phyloP scores from a whole-genome alignment of 1,140 invertebrate species.

The Plodia interpunctella region DNA sequence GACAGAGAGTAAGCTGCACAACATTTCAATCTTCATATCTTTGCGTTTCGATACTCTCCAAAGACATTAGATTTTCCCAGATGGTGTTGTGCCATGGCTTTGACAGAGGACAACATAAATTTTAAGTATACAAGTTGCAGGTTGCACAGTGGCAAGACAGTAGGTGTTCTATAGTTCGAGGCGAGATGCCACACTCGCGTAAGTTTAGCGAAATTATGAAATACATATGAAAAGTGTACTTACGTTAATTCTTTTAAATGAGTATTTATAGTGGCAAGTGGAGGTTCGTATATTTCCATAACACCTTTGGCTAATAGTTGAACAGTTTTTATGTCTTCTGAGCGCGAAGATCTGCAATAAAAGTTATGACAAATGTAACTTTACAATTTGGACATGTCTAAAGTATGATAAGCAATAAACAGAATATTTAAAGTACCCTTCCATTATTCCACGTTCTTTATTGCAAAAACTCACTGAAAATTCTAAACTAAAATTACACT shows the following conservation, averaged over 20 bases:
- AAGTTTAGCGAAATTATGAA: too few relatives aligned
- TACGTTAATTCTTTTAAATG: constrained; percentile 68
- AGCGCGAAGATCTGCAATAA: constrained; percentile 26
- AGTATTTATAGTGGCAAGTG: constrained; percentile 57
- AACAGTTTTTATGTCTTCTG: constrained; percentile 50
- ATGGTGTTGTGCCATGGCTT: too few relatives aligned
- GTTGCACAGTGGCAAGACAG: too few relatives aligned
- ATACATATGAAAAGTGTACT: constrained; percentile 16
- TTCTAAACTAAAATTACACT: neutral
- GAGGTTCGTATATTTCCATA: constrained; percentile 63
- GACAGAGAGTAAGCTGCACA: too few relatives aligned
- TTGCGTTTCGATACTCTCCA: too few relatives aligned
- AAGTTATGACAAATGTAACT: constrained; percentile 14
- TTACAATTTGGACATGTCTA: too few relatives aligned
- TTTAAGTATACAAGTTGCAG: too few relatives aligned
- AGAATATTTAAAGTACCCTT: neutral
- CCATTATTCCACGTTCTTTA: neutral
- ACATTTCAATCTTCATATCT: too few relatives aligned
- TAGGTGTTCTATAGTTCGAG: too few relatives aligned
- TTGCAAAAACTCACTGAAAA: neutral
- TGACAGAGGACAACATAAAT: too few relatives aligned
- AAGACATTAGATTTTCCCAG: too few relatives aligned
- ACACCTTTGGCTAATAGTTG: constrained; percentile 55
- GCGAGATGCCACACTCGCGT: too few relatives aligned
- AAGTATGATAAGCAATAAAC: neutral